Evolutionary conservation across 1,140 invertebrate genomes (phyloP), one percentile per base, ranked within the genome.

Genomic region (Mizuhopecten yessoensis): DNA sequence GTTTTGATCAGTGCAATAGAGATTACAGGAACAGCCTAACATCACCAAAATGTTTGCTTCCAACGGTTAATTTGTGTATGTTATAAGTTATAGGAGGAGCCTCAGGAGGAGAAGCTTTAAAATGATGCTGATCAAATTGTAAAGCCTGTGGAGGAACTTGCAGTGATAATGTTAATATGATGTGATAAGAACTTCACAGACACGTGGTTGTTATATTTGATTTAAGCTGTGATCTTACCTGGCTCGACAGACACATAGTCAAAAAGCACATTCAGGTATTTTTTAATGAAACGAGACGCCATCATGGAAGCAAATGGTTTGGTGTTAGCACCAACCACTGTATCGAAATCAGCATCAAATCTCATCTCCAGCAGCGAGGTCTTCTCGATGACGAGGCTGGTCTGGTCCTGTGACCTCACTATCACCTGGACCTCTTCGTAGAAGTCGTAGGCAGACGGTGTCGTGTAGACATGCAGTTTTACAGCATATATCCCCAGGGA

Each of bases 381-480:
- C 33, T 91, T 87, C 9, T 92, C 87, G n/a, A 88, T 36, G 10
- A 42, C 75, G 15, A 94, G 88, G 29, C 36, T 49, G 0, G 34
- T 88, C 33, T 93, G 91, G 0, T 57, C 57, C 13, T 45, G 34
- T 0, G 90, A 87, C 13, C 90, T 90, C 0, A 95, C 90, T 0
- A 33, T 34, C 0, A 95, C 87, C 33, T 90, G 87, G 42, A 88
- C 87, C 29, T 93, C 89, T 5, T 34, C 13, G n/a, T 39, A 87
- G 39, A 94, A 86, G 33, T 87, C 42, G 90, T 95, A 95, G 5
- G 93, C 93, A 2, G 88, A 11, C 15, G 94, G 94, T n/a, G 39
- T 90, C 7, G 94, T 93, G 20, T 33, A 87, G 0, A 94, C 36
- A 29, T 88, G 91, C 39, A 95, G 90, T 5, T 87, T 87, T 29